These are phyloP conservation scores for Ciconia maguari DNA, from an alignment of 2,113 vertebrate genomes.

Conservation along the genomic window DNA sequence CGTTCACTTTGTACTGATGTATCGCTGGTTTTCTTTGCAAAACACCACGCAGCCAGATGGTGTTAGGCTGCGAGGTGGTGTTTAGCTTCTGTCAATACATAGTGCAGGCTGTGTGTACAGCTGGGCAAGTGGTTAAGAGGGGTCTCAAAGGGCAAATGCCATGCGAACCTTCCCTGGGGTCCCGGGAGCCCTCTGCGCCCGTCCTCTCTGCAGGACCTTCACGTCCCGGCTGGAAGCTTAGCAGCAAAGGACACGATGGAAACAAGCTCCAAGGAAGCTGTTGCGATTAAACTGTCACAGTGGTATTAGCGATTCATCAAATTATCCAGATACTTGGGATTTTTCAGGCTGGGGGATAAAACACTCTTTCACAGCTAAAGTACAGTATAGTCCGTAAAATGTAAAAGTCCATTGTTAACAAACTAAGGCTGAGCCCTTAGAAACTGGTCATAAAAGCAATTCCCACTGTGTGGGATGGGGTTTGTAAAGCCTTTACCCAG, in stretches of 20 bases:
- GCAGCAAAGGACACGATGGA: neutral
- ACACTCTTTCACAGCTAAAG: neutral
- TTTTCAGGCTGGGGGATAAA: conserved; percentile 17
- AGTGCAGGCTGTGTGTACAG: neutral
- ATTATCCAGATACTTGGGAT: conserved; percentile 7
- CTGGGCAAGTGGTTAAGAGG: neutral
- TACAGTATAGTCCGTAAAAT: neutral
- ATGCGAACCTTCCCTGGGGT: neutral
- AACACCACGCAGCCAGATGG: accelerated
- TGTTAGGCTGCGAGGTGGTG: neutral
- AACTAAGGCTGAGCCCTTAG: neutral
- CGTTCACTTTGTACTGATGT: neutral
- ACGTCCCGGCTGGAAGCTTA: neutral
- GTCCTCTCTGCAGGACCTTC: neutral
- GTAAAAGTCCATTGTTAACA: neutral
- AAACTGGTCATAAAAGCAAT: neutral
- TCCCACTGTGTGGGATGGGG: conserved; percentile 39
- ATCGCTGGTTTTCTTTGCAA: neutral
- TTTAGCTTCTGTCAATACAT: accelerated
- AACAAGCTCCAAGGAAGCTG: neutral
- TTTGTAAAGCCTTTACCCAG: conserved; percentile 44
- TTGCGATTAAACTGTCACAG: neutral
- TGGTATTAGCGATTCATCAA: neutral
- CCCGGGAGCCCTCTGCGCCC: neutral
- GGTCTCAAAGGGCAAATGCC: neutral